A percentile compares a stretch with the other conserved stretches of the same genome.
Evolutionary conservation across 2,888 invertebrate species (phyloP).

Genomic region (Nephrotoma guestfalica): DNA sequence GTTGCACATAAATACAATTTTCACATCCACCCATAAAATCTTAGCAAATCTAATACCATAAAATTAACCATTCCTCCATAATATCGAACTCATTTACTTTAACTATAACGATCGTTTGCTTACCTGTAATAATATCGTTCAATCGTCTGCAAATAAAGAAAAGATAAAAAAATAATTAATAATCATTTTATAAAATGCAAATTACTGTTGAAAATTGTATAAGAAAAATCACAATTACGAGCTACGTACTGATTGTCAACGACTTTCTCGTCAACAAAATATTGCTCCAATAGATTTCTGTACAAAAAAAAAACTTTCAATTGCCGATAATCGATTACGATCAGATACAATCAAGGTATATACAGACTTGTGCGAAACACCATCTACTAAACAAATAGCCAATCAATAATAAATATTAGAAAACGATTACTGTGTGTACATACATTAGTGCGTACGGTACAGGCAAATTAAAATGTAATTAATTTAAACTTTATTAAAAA

Average conservation of each 20-base stretch:
- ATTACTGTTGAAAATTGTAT: not conserved
- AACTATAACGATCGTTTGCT: not conserved
- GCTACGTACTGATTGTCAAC: not conserved
- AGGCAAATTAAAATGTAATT: not conserved
- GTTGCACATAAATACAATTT: not conserved
- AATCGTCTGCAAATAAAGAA: not conserved
- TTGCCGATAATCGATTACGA: not conserved
- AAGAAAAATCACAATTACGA: not conserved
- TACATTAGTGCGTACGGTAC: not conserved
- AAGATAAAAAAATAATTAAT: not conserved
- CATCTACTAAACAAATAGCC: too few species aligned
- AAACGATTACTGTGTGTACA: not conserved
- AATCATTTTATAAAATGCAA: not conserved
- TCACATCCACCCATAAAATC: not conserved
- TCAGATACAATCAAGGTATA: not conserved
- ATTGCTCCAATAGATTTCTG: not conserved
- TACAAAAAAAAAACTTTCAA: not conserved
- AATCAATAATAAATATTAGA: not conserved
- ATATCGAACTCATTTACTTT: not conserved
- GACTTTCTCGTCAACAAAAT: not conserved
- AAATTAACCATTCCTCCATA: not conserved
- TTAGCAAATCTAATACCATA: not conserved
- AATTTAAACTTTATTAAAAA: not conserved
- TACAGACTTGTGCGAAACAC: too few species aligned
- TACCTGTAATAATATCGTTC: not conserved